Conservation (phyloP, 30 jellyfish, hydroid and myxozoan genomes). For the Turritopsis rubra region DNA sequence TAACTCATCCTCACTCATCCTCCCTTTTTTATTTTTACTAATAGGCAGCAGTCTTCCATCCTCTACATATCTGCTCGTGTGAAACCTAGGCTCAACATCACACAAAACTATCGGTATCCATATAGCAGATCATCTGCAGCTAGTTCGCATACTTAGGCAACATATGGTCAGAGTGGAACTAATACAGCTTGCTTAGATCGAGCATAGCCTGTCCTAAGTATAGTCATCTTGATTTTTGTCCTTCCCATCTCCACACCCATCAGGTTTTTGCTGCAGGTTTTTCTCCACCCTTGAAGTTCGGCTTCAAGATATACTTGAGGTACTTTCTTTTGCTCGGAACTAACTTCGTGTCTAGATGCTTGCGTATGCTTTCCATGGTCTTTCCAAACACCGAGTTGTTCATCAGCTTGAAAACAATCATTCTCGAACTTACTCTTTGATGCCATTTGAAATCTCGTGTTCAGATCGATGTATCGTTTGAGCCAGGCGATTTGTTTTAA, state of each 20-base stretch:
- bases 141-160: constrained; percentile 29
- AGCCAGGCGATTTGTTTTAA: constrained; percentile 29
- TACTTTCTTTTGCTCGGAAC: constrained; percentile 3
- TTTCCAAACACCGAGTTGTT: constrained; percentile 50
- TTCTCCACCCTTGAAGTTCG: not conserved
- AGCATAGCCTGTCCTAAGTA: constrained; percentile 26
- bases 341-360: not conserved
- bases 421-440: constrained; percentile 31
- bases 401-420: constrained; percentile 35
- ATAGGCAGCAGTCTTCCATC: not conserved
- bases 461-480: constrained; percentile 6
- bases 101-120: constrained; percentile 52
- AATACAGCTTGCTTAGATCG: constrained; percentile 34
- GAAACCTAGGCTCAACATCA: constrained; percentile 21
- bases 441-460: constrained; percentile 22
- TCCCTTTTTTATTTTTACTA: not conserved
- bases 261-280: constrained; percentile 18
- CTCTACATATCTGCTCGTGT: constrained; percentile 26
- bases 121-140: constrained; percentile 38
- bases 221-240: constrained; percentile 9
- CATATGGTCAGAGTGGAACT: constrained; percentile 30
- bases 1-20: not conserved
- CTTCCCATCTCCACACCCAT: constrained; percentile 27
- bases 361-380: constrained; percentile 34
- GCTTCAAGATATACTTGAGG: not conserved